Base-by-base conservation (phyloP, 2,888 invertebrate genomes). In the Heteromyza rotundicornis region DNA sequence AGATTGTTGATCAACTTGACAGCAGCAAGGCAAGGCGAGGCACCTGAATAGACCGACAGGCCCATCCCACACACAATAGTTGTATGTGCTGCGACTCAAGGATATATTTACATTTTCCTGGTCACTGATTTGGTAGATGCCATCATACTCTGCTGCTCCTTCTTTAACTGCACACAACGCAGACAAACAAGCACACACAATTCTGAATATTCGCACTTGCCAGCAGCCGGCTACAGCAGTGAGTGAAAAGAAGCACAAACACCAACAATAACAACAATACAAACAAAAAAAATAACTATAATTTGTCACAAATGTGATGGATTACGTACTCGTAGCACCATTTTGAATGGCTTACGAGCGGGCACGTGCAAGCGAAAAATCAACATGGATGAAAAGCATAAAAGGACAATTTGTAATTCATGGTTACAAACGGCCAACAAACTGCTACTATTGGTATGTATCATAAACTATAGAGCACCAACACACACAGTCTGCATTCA, bases 401-500 rank as follows among this genome's bases (percentile, higher is more conserved):
- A 62, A 59, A 66, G 53, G 19, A 67, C 70, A 63, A 69, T 66
- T 66, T 70, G 74, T 70, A 70, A 69, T 75, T 71, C 70, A 77
- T 75, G 76, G 74, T 76, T 75, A 67, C 76, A 77, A 73, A 68
- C 69, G 67, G 59, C 66, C 68, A 70, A 70, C 66, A 71, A 71
- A 68, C 69, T 73, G 73, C 74, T 77, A 63, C 67, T 71, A 64
- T 65, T 72, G 76, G 76, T 77, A 56, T 70, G 40, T 40, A 27
- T 27, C 7, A 27, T n/a, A n/a, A n/a, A n/a, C n/a, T n/a, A n/a
- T n/a, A n/a, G n/a, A n/a, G n/a, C n/a, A n/a, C n/a, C n/a, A n/a
- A n/a, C n/a, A n/a, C n/a, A n/a, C n/a, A n/a, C n/a, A n/a, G n/a
- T n/a, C n/a, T n/a, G n/a, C n/a, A n/a, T n/a, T n/a, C n/a, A n/a